phyloP scores from a whole-genome alignment of 2,888 invertebrate species.

The Odontothrips loti region DNA sequence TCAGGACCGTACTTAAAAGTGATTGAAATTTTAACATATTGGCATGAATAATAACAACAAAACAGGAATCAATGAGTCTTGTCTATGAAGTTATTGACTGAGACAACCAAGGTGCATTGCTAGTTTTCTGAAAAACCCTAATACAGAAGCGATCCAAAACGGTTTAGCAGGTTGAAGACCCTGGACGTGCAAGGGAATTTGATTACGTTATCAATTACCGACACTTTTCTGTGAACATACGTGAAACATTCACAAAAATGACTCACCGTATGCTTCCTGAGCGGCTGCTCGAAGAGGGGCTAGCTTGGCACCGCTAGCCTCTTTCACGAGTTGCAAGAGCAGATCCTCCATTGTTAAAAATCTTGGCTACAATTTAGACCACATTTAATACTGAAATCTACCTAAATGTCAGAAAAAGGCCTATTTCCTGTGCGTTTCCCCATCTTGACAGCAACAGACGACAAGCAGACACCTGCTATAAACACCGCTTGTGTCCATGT shows the following conservation, averaged over 20 bases:
- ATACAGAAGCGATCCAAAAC: neutral
- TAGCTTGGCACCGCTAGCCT: slow-evolving; percentile 75
- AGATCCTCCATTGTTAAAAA: slow-evolving; percentile 73
- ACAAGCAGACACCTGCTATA: neutral
- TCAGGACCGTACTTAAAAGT: neutral
- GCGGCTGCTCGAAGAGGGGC: slow-evolving; percentile 71
- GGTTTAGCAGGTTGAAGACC: neutral
- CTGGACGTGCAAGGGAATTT: neutral
- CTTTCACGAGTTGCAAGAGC: slow-evolving; percentile 76
- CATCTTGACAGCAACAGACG: slow-evolving; percentile 16
- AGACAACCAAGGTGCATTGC: too few species aligned
- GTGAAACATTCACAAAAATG: slow-evolving; percentile 33
- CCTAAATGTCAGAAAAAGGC: neutral
- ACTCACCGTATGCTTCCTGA: slow-evolving; percentile 80
- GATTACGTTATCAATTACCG: neutral
- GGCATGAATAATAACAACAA: neutral
- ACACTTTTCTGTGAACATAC: neutral
- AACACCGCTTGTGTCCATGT: too few species aligned
- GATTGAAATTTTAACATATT: neutral
- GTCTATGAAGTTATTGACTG: neutral
- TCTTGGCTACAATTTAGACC: neutral
- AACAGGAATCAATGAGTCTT: neutral
- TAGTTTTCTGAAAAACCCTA: neutral
- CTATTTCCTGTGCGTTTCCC: neutral
- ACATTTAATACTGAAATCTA: neutral